Percentiles rank a stretch among this genome's conserved stretches.
Evolutionary conservation across 2,797 vertebrate species (phyloP).

Genomic region (Enteromius treurensis): DNA sequence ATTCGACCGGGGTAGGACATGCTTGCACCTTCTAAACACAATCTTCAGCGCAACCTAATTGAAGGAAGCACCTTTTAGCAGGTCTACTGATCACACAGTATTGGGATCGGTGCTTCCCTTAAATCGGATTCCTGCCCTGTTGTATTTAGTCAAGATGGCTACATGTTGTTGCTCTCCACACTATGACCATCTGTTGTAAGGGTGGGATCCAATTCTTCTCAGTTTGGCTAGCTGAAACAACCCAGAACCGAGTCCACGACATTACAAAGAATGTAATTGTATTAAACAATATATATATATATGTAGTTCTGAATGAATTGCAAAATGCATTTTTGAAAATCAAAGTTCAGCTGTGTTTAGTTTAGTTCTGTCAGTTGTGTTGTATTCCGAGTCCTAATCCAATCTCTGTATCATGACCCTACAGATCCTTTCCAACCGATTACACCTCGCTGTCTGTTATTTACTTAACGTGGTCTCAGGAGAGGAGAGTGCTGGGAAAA

Average conservation of each 20-base stretch:
- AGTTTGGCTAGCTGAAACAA: conserved; percentile 14
- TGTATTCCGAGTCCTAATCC: conserved; percentile 16
- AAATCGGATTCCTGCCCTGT: conserved; percentile 64
- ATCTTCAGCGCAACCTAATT: conserved; percentile 58
- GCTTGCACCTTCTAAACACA: conserved; percentile 46
- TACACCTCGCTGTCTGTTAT: conserved; percentile 60
- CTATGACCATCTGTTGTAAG: conserved; percentile 57
- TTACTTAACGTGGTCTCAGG: conserved; percentile 53
- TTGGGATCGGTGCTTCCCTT: conserved; percentile 58
- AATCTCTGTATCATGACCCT: conserved; percentile 53
- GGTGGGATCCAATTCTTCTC: conserved; percentile 29
- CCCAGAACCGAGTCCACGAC: not conserved
- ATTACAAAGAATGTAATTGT: not conserved
- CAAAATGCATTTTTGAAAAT: not conserved
- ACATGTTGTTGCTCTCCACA: conserved; percentile 53
- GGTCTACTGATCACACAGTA: conserved; percentile 62
- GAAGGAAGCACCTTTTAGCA: conserved; percentile 59
- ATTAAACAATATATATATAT: not conserved
- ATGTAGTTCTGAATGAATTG: not conserved
- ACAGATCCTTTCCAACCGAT: conserved; percentile 59
- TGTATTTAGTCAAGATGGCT: conserved; percentile 59
- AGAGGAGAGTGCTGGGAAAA: conserved; percentile 59
- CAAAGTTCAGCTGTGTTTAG: not conserved
- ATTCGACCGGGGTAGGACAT: conserved; percentile 52
- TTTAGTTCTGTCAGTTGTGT: not conserved